Evolutionary conservation across 1,140 invertebrate species (phyloP).

Genomic region (Colletes gigas): DNA sequence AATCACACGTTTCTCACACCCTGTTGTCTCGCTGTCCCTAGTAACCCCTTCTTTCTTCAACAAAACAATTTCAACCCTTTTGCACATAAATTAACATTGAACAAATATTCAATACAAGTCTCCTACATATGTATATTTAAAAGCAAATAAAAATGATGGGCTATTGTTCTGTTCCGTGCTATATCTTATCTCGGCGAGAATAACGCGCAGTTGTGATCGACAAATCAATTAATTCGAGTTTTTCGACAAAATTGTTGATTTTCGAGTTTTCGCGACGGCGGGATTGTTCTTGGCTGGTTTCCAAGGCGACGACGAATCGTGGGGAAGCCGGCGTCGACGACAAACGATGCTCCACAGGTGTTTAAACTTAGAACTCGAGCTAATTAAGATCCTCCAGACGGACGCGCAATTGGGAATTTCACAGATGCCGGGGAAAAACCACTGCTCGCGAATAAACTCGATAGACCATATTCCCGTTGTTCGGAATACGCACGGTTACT

Average conservation of each 20-base stretch:
- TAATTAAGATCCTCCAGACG: conserved; percentile 63
- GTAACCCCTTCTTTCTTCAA: no score
- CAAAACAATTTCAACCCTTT: no score
- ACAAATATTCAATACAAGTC: no score
- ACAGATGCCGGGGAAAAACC: conserved; percentile 50
- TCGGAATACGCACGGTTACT: neutral
- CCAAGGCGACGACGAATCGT: conserved; percentile 51
- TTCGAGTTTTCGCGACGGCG: conserved; percentile 39
- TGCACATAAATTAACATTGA: no score
- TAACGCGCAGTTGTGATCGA: neutral
- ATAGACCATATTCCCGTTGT: neutral
- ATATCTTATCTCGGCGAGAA: neutral
- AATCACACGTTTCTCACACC: no score
- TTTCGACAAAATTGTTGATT: neutral
- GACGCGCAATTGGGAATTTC: conserved; percentile 60
- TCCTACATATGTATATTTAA: no score
- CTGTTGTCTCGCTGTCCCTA: no score
- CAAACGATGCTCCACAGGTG: conserved; percentile 64
- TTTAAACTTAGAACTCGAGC: conserved; percentile 67
- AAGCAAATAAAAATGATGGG: no score
- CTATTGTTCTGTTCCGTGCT: no score
- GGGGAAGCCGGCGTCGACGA: conserved; percentile 42
- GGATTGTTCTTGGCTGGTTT: conserved; percentile 47
- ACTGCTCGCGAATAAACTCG: conserved; percentile 28
- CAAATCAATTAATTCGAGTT: conserved; percentile 8